phyloP scores from a whole-genome alignment of 2,797 vertebrate genomes.

The Threskiornis aethiopicus region DNA sequence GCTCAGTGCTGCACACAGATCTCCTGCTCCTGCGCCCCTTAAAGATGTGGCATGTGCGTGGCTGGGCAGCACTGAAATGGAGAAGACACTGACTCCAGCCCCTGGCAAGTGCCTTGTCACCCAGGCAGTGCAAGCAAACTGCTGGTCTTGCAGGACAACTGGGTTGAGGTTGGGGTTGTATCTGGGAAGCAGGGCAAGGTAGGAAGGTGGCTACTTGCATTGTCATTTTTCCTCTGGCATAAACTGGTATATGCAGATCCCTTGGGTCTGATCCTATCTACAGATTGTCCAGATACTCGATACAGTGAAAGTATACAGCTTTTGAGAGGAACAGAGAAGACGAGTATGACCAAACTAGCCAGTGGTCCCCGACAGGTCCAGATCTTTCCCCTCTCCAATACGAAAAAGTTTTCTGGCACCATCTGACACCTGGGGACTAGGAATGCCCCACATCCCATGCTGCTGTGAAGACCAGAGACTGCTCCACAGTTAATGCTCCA shows the following conservation, averaged over 20 bases:
- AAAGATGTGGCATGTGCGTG: fast-evolving
- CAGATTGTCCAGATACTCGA: neutral
- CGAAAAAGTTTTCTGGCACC: neutral
- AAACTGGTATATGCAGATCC: neutral
- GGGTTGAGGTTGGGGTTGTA: neutral
- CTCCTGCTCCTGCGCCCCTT: neutral
- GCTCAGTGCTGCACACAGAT: neutral
- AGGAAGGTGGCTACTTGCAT: neutral
- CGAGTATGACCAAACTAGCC: neutral
- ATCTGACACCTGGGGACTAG: too few relatives aligned
- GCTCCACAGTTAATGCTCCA: neutral
- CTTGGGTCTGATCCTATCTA: neutral
- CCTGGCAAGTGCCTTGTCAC: neutral
- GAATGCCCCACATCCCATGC: neutral
- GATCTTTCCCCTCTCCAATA: neutral
- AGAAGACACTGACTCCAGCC: neutral
- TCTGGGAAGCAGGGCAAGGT: neutral
- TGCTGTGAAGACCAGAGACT: neutral
- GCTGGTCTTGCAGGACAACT: neutral
- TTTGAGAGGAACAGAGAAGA: neutral
- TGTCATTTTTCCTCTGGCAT: neutral
- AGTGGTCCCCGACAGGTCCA: neutral
- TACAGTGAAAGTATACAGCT: neutral
- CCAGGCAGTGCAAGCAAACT: neutral
- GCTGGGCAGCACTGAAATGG: neutral